Base-by-base conservation (phyloP, 2,797 vertebrate species). In the Danio tinwini region DNA sequence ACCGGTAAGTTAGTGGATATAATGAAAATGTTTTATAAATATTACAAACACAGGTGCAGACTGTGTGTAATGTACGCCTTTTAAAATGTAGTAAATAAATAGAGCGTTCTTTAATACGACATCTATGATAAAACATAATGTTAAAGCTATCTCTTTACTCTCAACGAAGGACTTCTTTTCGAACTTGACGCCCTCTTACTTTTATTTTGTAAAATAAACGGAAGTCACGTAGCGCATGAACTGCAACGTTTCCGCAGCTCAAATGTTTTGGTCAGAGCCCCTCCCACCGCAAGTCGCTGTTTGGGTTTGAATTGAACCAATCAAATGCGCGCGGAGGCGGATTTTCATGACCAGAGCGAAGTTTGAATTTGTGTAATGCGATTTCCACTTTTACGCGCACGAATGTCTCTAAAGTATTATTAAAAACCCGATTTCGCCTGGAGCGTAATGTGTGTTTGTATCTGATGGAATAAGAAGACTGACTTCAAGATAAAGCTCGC, bases 271-370 rank as follows among this genome's bases (percentile, higher is more conserved):
- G 9, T 16, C 40, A 37, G 7, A 58, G 29, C 17, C 44, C 29
- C 53, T 37, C 58, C 73, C 79, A 69, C 47, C 65, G 64, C 13
- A 61, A 45, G 14, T 29, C 39, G 40, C 6, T 74, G 77, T 85
- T 83, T 83, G 64, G 56, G 47, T 87, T 87, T 84, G 82, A 86
- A 85, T 85, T 79, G 13, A 74, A 55, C 85, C 84, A 87, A 87
- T 17, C 80, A 82, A 55, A 68, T 39, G 6, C 5, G 45, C 29
- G 5, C 16, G 2, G 39, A 55, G 76, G 61, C 6, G 80, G 71
- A 6, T 7, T 65, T 73, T 61, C 1, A 11, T 1, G 5, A 2
- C 5, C 14, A 45, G 78, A 17, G 55, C 74, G 47, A 71, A n/a
- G 42, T 86, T 85, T 47, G 45, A 85, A 83, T 49, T 29, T 37